Evolutionary conservation across 1,140 invertebrate species (phyloP), one percentile per base, ranked within the genome.

Genomic region (Caerostris darwini): DNA sequence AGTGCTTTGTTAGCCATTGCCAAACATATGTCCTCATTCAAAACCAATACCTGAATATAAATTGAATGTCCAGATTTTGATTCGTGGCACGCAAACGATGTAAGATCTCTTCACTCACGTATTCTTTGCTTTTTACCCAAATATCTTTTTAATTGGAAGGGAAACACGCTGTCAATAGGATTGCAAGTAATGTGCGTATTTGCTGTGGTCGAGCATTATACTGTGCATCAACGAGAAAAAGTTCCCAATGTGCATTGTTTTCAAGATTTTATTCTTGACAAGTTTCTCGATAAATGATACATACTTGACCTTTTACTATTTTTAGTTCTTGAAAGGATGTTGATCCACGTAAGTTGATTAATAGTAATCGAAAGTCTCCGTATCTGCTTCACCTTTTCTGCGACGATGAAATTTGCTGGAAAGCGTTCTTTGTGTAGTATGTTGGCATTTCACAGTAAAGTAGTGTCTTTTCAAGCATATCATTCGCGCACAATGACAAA

Each of bases 181-280:
- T 93, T 69, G 95, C 95, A 95, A 96, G 96, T 95, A 93, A 53
- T 67, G 92, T 67, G 54, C 92, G 59, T 93, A 86, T 93, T 53
- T 93, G 81, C 50, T 85, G 92, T 86, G 92, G 82, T 93, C 69
- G 58, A 86, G 58, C 81, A 56, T 59, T 93, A 86, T 93, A 86
- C n/a, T 50, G 69, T 67, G 92, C 82, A 86, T 93, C 92, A 86
- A 83, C 81, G 92, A 93, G 82, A 86, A 82, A 86, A 93, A 86
- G 86, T 86, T 93, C 82, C 92, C 82, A 69, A 69, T 93, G 95
- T 12, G 88, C 58, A 94, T 96, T 96, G 92, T 96, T 94, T 92
- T 96, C 95, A 3, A 96, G 95, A 85, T 95, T 90, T 61, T 96
- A 93, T 86, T 93, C 94, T 90, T 95, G 95, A 95, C 96, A 96